These are phyloP conservation scores for Neoitamus cyanurus DNA, from an alignment of 2,888 invertebrate species.

Conservation along the genomic window DNA sequence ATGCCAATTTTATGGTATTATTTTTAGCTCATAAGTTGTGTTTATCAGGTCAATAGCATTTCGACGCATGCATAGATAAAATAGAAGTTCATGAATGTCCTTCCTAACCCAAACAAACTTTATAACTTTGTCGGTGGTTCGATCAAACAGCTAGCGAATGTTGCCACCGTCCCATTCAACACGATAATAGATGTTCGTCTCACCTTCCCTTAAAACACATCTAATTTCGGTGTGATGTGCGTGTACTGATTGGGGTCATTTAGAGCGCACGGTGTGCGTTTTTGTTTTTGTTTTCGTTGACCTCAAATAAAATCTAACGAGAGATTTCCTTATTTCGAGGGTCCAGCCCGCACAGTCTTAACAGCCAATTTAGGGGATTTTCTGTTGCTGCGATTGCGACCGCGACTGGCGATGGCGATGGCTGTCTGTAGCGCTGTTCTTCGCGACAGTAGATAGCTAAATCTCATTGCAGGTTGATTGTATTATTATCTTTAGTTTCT, in stretches of 20 bases:
- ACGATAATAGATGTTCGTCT: neutral
- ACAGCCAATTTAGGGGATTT: conserved; percentile 27
- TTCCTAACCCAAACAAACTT: neutral
- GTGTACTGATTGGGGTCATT: conserved; percentile 7
- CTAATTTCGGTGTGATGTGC: neutral
- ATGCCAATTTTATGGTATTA: neutral
- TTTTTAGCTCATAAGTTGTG: neutral
- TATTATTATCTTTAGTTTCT: neutral
- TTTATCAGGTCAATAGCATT: neutral
- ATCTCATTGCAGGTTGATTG: neutral
- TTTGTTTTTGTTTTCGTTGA: conserved; percentile 23
- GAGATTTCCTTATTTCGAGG: conserved; percentile 40
- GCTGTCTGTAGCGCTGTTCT: neutral
- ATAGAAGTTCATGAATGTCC: neutral
- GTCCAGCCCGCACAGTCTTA: conserved; percentile 40
- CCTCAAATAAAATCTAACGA: conserved; percentile 40
- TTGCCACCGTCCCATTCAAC: neutral
- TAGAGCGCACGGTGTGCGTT: neutral
- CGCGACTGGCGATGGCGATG: neutral
- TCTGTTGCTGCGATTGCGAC: neutral
- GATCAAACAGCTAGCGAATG: neutral
- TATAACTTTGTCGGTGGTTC: neutral
- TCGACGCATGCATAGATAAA: neutral
- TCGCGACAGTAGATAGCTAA: neutral
- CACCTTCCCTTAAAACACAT: neutral